These are phyloP conservation scores for Toxotes chatareus DNA, from an alignment of 2,113 vertebrate genomes.

Conservation along the genomic window DNA sequence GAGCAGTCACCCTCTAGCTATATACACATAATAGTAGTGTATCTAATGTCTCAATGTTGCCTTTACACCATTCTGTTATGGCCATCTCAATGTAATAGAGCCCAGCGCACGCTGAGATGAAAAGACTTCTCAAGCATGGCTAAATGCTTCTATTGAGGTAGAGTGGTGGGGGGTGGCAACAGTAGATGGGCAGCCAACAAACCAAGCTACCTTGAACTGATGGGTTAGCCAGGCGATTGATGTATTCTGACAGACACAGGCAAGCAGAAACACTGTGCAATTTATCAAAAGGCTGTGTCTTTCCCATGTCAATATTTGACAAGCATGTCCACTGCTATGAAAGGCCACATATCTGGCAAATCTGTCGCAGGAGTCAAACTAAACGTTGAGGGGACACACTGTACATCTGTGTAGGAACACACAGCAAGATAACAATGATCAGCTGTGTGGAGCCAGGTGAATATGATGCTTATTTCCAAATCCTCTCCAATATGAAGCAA, in stretches of 20 bases:
- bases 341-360: constrained; percentile 59
- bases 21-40: constrained; percentile 63
- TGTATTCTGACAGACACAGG: constrained; percentile 79
- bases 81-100: constrained; percentile 72
- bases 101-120: constrained; percentile 69
- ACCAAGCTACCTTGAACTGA: constrained; percentile 76
- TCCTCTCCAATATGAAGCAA: neutral
- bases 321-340: constrained; percentile 55
- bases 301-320: constrained; percentile 74
- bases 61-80: constrained; percentile 72
- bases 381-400: constrained; percentile 20
- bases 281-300: constrained; percentile 81
- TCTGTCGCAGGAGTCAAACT: constrained; percentile 33
- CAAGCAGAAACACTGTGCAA: constrained; percentile 66
- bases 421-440: neutral
- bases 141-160: constrained; percentile 71
- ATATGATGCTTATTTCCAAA: neutral
- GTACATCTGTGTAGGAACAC: neutral
- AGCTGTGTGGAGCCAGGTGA: neutral
- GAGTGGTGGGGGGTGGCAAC: constrained; percentile 22
- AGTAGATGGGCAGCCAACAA: constrained; percentile 41
- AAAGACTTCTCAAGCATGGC: constrained; percentile 80
- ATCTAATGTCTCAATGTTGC: constrained; percentile 69
- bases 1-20: constrained; percentile 48
- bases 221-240: constrained; percentile 77